phyloP scores from a whole-genome alignment of 2,113 vertebrate genomes.

The Excalfactoria chinensis region DNA sequence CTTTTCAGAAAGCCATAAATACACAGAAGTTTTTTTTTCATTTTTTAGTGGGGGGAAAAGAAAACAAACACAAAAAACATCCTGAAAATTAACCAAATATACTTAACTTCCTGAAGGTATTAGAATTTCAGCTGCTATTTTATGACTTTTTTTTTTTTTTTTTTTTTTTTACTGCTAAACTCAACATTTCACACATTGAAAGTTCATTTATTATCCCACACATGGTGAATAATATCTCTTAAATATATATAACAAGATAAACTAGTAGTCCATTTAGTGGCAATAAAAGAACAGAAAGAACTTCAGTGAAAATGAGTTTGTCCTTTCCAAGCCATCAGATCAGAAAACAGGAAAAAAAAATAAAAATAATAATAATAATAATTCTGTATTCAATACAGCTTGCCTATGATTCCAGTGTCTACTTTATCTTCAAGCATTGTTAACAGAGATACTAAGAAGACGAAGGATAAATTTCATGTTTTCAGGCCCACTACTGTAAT shows the following conservation, averaged over 20 bases:
- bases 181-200: neutral
- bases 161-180: neutral
- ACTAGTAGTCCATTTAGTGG: neutral
- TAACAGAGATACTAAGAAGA: neutral
- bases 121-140: neutral
- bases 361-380: too few relatives aligned
- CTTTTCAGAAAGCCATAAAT: neutral
- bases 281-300: neutral
- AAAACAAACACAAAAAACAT: neutral
- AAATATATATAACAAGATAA: neutral
- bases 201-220: neutral
- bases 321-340: neutral
- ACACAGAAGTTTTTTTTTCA: neutral
- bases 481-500: constrained; percentile 3
- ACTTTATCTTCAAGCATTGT: neutral
- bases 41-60: neutral
- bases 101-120: neutral
- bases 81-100: neutral
- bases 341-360: neutral
- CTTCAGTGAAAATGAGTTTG: neutral
- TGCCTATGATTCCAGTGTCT: neutral
- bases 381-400: neutral
- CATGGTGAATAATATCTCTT: neutral
- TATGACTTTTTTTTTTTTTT: neutral
- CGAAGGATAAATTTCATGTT: neutral